Conservation (phyloP, 2,113 vertebrate species). For the Phyllostomus hastatus region DNA sequence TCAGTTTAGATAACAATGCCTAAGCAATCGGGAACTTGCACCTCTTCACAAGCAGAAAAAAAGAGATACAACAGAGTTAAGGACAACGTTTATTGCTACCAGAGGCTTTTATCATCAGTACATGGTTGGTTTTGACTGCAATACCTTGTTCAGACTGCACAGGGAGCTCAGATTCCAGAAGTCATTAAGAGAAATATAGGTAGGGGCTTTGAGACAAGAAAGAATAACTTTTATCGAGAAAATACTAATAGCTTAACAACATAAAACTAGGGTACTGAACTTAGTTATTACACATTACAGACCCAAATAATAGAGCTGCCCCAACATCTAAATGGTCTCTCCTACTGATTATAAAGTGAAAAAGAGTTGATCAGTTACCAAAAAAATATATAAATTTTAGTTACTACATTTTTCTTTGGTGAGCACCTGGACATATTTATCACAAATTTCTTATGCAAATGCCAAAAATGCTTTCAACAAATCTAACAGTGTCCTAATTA, state of each 20-base stretch:
- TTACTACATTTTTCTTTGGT: conserved; percentile 52
- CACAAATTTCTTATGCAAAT: conserved; percentile 47
- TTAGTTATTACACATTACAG: conserved; percentile 48
- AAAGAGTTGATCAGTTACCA: conserved; percentile 42
- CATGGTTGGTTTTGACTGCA: conserved; percentile 78
- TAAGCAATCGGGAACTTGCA: neutral
- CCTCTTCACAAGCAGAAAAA: neutral
- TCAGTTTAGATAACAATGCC: neutral
- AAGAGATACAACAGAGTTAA: conserved; percentile 48
- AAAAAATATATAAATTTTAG: neutral
- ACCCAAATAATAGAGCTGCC: neutral
- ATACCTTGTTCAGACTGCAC: conserved; percentile 82
- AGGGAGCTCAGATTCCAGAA: conserved; percentile 78
- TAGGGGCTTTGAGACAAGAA: neutral
- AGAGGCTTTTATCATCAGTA: conserved; percentile 82
- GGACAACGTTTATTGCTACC: conserved; percentile 90
- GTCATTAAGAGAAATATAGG: conserved; percentile 71
- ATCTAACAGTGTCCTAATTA: conserved; percentile 29
- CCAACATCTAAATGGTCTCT: conserved; percentile 30
- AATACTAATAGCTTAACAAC: conserved; percentile 66
- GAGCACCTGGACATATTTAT: conserved; percentile 55
- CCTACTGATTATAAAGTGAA: conserved; percentile 29
- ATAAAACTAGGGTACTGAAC: conserved; percentile 72
- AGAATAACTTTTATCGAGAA: conserved; percentile 54
- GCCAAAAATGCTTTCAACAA: conserved; percentile 48